Conservation (phyloP, 2,888 invertebrate species). For the Linnaemya tessellans region DNA sequence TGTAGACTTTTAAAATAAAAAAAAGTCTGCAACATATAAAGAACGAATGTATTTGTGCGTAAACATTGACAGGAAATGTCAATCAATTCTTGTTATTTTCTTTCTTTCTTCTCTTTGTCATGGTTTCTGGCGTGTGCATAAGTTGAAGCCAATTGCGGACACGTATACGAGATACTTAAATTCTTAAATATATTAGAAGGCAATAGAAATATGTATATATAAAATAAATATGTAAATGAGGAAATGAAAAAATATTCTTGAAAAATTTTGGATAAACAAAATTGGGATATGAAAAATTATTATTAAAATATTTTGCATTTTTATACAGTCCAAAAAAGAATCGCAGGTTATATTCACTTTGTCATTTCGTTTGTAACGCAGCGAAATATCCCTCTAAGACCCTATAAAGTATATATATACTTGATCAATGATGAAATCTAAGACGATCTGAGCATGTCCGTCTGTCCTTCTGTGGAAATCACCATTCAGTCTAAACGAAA, state of each 20-base stretch:
- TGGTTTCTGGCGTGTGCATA: neutral
- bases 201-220: neutral
- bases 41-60: slow-evolving; percentile 49
- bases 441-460: no score
- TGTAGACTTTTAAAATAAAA: slow-evolving; percentile 1
- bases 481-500: no score
- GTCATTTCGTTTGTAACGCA: no score
- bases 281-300: no score
- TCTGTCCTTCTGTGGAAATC: no score
- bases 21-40: neutral
- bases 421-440: no score
- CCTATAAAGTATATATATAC: no score
- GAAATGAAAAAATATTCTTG: neutral
- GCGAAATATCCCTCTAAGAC: no score
- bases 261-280: no score
- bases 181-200: neutral
- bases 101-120: neutral
- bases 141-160: slow-evolving; percentile 6
- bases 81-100: slow-evolving; percentile 77
- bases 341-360: no score
- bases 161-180: slow-evolving; percentile 4
- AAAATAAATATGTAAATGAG: slow-evolving; percentile 16
- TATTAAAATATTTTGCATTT: no score
- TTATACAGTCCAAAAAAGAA: no score
- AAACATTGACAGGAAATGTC: slow-evolving; percentile 77